Base-by-base conservation (phyloP, 2,797 vertebrate genomes). In the Coracias cyanogaster region DNA sequence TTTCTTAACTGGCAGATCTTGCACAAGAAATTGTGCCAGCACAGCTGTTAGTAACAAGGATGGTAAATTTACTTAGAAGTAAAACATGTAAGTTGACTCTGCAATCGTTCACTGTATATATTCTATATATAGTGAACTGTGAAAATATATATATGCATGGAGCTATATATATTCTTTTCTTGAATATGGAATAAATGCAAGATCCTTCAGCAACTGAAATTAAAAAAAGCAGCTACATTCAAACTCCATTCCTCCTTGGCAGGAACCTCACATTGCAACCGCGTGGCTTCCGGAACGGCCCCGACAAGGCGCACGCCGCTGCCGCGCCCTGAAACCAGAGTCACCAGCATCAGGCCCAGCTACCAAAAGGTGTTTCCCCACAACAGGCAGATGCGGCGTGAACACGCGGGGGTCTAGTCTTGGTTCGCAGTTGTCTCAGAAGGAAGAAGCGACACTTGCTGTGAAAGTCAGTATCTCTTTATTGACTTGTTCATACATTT, bases 381-480 rank as follows among this genome's bases (percentile, higher is more conserved):
- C 4, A 45, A 35, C 6, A 15, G 8, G 46, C 29, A 70, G 8
- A 20, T 17, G 0, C 14, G 20, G 24, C 19, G 35, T 0, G 1
- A 69, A 58, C 1, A 2, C 0, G 0, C 1, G 2, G 6, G 46
- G 15, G 4, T 20, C 13, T 11, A 5, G 8, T 33, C 33, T 41
- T 20, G 18, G 22, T 26, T 15, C 33, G 9, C 33, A 91, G 46
- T 6, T 54, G 14, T 22, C 43, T 77, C 45, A 8, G 19, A 94
- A 90, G 28, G 58, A 86, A 94, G 29, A 72, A 79, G 15, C 3
- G 5, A 95, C 88, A 60, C 82, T 12, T 54, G 26, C 41, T 93
- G 21, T 41, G 13, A n/a, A 55, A 48, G 19, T 26, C 1, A 0
- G 28, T 0, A 1, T 79, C 13, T 95, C 62, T 97, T 97, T 97